Evolutionary conservation across 2,888 invertebrate genomes (phyloP).

Genomic region (Latrodectus hesperus): DNA sequence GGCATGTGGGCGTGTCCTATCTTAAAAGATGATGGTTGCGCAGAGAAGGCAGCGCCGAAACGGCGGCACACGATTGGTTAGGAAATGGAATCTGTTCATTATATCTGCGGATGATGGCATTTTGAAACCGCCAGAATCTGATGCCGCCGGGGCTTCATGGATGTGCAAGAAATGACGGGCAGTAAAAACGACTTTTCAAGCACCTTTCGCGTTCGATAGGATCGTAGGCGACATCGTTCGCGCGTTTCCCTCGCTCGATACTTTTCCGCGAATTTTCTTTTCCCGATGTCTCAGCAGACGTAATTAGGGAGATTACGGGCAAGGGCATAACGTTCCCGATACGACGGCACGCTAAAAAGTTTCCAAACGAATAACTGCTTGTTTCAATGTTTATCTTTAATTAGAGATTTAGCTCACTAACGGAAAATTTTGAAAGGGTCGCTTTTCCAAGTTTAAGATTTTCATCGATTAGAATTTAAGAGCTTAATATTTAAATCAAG

Average conservation of each 20-base stretch:
- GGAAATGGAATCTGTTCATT: conserved; percentile 24
- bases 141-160: conserved; percentile 6
- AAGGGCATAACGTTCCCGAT: not conserved
- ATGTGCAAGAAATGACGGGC: not conserved
- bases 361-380: not conserved
- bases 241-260: not conserved
- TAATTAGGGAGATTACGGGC: conserved; percentile 2
- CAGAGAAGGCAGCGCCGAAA: not conserved
- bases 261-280: not conserved
- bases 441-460: too few relatives aligned
- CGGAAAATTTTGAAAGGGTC: not conserved
- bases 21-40: not conserved
- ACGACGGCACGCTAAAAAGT: not conserved
- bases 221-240: not conserved
- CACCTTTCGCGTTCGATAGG: not conserved
- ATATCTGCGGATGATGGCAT: conserved; percentile 26
- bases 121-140: conserved; percentile 8
- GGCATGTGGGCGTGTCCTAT: conserved; percentile 25
- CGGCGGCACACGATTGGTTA: conserved; percentile 15
- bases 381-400: conserved; percentile 2
- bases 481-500: too few relatives aligned
- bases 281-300: not conserved
- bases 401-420: not conserved
- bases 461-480: too few relatives aligned
- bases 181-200: not conserved